Base-by-base conservation (phyloP, 2,888 invertebrate genomes). In the Lasioglossum oenotherae region DNA sequence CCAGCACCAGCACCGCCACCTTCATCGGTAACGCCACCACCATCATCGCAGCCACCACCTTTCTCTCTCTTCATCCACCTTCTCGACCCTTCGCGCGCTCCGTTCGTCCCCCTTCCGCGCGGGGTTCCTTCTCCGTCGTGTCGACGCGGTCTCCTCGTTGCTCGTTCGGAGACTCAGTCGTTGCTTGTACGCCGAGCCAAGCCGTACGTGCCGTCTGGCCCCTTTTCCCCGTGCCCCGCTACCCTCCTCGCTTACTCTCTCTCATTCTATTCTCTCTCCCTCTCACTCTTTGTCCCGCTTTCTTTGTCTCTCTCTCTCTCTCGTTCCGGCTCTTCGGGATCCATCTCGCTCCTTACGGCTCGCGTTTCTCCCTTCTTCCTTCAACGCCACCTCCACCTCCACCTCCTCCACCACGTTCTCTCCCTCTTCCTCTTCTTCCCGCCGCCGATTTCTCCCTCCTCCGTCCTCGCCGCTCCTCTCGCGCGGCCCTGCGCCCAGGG, bases 401-500 rank as follows among this genome's bases (percentile, higher is more conserved):
- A 46, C 79, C 87, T 80, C 77, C 85, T 67, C 87, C 79, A 67
- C 82, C 87, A 74, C 87, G 84, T 74, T 77, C 88, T 85, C 78
- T 71, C 74, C 80, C 87, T 87, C 86, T 76, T 76, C 78, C 73
- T 86, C 88, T 82, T 76, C 85, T 82, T 88, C 89, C 87, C 90
- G 90, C 86, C 89, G 87, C 87, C 85, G 82, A 78, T 81, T 78
- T 79, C 84, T 79, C 85, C 74, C 82, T 77, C 83, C 75, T 79
- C 67, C 72, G 84, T 72, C 85, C 86, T 74, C 86, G 69, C 80
- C 38, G 72, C 80, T 84, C 86, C 85, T 82, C 89, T 86, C 84
- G 82, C 87, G 74, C 90, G 92, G 91, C 92, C 93, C 93, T 92
- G 91, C 93, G 92, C 93, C 92, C 91, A 93, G 94, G 94, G 95